Evolutionary conservation across 1,140 invertebrate species (phyloP).

Genomic region (Parapsyche elsis): DNA sequence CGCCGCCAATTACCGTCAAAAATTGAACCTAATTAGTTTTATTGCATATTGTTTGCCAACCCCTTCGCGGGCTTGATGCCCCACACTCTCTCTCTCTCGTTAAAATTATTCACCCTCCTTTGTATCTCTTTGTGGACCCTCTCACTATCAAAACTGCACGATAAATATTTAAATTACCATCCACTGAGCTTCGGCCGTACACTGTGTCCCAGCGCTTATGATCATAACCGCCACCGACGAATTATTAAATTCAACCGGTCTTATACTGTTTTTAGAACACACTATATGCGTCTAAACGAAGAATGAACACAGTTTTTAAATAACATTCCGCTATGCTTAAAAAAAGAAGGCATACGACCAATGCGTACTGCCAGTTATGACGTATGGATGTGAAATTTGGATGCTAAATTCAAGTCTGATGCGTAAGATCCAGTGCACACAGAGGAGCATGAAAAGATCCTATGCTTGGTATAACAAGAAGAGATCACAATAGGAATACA

Average conservation of each 20-base stretch:
- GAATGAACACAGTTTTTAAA: too few relatives aligned
- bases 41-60: constrained; percentile 55
- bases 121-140: constrained; percentile 53
- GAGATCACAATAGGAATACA: too few relatives aligned
- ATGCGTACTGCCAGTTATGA: too few relatives aligned
- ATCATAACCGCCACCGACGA: not conserved
- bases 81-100: constrained; percentile 34
- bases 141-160: constrained; percentile 55
- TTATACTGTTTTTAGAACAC: not conserved
- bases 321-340: too few relatives aligned
- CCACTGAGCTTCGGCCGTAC: constrained; percentile 14
- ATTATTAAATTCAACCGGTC: not conserved
- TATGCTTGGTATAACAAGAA: too few relatives aligned
- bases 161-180: constrained; percentile 57
- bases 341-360: too few relatives aligned
- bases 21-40: constrained; percentile 57
- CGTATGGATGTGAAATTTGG: too few relatives aligned
- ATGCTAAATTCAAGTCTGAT: too few relatives aligned
- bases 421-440: too few relatives aligned
- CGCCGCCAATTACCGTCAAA: constrained; percentile 55
- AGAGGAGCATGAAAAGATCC: too few relatives aligned
- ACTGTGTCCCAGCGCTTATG: not conserved
- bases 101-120: constrained; percentile 51
- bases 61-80: constrained; percentile 46
- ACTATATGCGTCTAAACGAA: too few relatives aligned